A percentile compares a stretch with the other conserved stretches of the same genome.
Conservation (phyloP, 37 sponge, comb jelly and placozoan genomes). For the Beroe forskalii region DNA sequence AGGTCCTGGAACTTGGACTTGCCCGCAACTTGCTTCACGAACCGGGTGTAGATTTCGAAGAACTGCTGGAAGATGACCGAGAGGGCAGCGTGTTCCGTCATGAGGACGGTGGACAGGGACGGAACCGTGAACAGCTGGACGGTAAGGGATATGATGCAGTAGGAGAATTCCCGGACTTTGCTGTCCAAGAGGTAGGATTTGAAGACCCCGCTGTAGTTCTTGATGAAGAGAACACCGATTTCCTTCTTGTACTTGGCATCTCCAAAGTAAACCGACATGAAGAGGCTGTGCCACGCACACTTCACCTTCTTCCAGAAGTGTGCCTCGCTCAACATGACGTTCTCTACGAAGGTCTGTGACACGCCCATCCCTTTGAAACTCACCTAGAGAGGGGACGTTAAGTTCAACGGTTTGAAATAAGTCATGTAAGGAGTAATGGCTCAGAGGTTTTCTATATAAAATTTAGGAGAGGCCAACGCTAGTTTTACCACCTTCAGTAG, state of each 20-base stretch:
- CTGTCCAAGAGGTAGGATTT: not conserved
- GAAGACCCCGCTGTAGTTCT: slow-evolving; percentile 27
- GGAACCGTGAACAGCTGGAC: slow-evolving; percentile 61
- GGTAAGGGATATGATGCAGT: slow-evolving; percentile 44
- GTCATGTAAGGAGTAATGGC: no score
- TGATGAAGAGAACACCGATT: slow-evolving; percentile 26
- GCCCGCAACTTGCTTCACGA: not conserved
- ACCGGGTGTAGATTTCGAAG: slow-evolving; percentile 12
- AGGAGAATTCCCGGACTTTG: slow-evolving; percentile 24
- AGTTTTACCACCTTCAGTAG: no score
- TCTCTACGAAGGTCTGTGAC: not conserved
- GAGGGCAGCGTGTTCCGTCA: slow-evolving; percentile 11
- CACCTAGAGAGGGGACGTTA: not conserved
- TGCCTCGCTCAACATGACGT: not conserved
- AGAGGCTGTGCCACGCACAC: slow-evolving; percentile 56
- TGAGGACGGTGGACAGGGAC: slow-evolving; percentile 24
- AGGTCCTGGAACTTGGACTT: slow-evolving; percentile 46
- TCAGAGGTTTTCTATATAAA: no score
- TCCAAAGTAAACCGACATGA: slow-evolving; percentile 30
- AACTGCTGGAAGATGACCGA: slow-evolving; percentile 15
- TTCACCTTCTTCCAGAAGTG: slow-evolving; percentile 63
- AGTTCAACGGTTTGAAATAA: no score
- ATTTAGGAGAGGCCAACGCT: no score
- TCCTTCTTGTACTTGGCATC: slow-evolving; percentile 44
- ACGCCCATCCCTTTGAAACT: not conserved